These are phyloP conservation scores for Myripristis murdjan DNA, from an alignment of 2,797 vertebrate genomes.

Conservation along the genomic window DNA sequence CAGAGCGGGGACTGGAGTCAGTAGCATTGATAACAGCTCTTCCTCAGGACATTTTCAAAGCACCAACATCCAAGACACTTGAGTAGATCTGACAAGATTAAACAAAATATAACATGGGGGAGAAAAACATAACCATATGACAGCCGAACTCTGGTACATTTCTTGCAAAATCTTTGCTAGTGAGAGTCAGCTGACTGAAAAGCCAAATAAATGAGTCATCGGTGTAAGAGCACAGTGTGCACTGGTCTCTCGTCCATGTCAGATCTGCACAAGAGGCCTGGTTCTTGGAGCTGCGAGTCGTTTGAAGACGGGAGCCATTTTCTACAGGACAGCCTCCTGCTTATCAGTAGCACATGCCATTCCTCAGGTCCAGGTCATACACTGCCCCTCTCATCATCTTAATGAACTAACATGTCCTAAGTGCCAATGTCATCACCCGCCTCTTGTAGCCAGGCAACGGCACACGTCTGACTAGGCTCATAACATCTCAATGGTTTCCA, in stretches of 20 bases:
- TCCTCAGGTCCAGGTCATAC: slow-evolving; percentile 25
- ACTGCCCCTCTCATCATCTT: slow-evolving; percentile 11
- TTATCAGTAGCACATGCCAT: slow-evolving; percentile 60
- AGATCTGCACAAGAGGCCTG: slow-evolving; percentile 31
- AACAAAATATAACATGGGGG: background rate
- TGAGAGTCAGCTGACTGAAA: slow-evolving; percentile 4
- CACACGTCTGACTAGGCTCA: background rate
- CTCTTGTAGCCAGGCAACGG: background rate
- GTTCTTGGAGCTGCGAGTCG: slow-evolving; percentile 25
- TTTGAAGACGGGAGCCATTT: background rate
- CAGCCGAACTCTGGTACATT: too few species aligned
- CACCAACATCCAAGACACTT: slow-evolving; percentile 27
- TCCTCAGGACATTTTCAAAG: slow-evolving; percentile 28
- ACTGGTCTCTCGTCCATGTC: slow-evolving; percentile 10
- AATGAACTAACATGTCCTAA: slow-evolving; percentile 2
- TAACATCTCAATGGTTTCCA: slow-evolving; percentile 4
- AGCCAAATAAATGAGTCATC: background rate
- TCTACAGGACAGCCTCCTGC: slow-evolving; percentile 16
- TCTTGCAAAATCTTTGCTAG: background rate
- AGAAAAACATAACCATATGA: slow-evolving; percentile 1
- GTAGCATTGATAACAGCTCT: slow-evolving; percentile 57
- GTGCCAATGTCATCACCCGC: background rate
- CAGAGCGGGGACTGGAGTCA: slow-evolving; percentile 40
- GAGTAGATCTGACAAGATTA: slow-evolving; percentile 24
- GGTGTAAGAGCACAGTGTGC: slow-evolving; percentile 7